Base-by-base conservation (phyloP, 2,888 invertebrate genomes). In the Drosophila emarginata region DNA sequence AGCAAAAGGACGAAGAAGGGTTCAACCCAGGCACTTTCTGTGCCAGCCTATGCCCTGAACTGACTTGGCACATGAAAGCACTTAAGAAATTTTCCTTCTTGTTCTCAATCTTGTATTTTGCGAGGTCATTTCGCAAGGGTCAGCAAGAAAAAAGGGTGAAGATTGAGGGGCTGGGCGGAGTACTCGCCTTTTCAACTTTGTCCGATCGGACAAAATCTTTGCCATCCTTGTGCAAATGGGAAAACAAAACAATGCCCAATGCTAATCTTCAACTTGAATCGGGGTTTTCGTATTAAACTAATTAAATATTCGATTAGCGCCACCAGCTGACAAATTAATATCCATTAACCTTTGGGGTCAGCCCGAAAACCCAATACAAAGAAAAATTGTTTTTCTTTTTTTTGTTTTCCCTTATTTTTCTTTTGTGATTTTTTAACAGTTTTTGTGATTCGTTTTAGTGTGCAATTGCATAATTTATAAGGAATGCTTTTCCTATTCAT, bases 41-140 rank as follows among this genome's bases (percentile, higher is more conserved):
- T 50, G 4, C 21, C 28, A 26, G 36, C 56, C 52, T 21, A 12
- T 60, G 40, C 21, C 39, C 59, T 40, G 18, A 26, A 61, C 64
- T 62, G 80, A 52, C 68, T 75, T 75, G 86, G 80, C 80, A 73
- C 79, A 78, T 74, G 81, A 85, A 85, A 85, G 79, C 86, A 82
- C 81, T 82, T 82, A 82, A 79, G 83, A 82, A 82, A 85, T 85
- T 77, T 50, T 77, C 82, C 75, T 77, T 79, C 83, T 85, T 82
- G 86, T 87, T 82, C 86, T 65, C 88, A 80, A 87, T 77, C 86
- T 85, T 87, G 86, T 87, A 76, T 77, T 79, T 85, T 54, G 45
- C 45, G 78, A 87, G 88, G 86, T 85, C 75, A 68, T 70, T 72
- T 58, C 36, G 59, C 45, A 45, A 45, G 45, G 45, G 45, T 21